Evolutionary conservation across 2,888 invertebrate genomes (phyloP), one percentile per base, ranked within the genome.

Genomic region (Girardia tigrina): DNA sequence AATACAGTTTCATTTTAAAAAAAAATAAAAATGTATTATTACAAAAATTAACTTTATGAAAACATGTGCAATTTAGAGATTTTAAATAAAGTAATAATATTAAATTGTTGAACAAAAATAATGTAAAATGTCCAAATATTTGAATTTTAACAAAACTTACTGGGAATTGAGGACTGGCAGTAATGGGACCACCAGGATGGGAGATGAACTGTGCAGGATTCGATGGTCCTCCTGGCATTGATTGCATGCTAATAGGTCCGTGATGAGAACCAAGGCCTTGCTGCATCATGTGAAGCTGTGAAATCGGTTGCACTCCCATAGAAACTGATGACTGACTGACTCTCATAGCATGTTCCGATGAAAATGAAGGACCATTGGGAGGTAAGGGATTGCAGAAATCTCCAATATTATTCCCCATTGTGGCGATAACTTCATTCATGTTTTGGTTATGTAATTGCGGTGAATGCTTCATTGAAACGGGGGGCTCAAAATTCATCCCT

Each of bases 311-410:
- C n/a, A 56, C 56, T 20, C 56, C 56, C 56, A 56, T 56, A 6
- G 56, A 56, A 20, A 56, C 56, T 56, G 56, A 56, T 56, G 56
- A 56, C n/a, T 56, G 56, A 56, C 56, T 56, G n/a, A 56, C 56
- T 56, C 56, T 56, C 56, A 56, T 56, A 20, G 56, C 56, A 56
- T 56, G 56, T n/a, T 56, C 56, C 8, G 36, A 8, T 56, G 56
- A 56, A 56, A 56, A 56, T 56, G 56, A 56, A 56, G 56, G 56
- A 56, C 56, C 56, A n/a, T 56, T 56, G n/a, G 56, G 56, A 56
- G 56, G 56, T 23, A 56, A 20, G 2, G 56, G n/a, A n/a, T 56
- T 56, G 56, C 56, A 56, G 23, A 20, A 56, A 56, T 56, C 56
- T 4, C 20, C 56, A n/a, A 56, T 56, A 56, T 56, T 56, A 16